A percentile compares a stretch with the other conserved stretches of the same genome.
Conservation (phyloP, 2,113 vertebrate species). For the Channa argus region DNA sequence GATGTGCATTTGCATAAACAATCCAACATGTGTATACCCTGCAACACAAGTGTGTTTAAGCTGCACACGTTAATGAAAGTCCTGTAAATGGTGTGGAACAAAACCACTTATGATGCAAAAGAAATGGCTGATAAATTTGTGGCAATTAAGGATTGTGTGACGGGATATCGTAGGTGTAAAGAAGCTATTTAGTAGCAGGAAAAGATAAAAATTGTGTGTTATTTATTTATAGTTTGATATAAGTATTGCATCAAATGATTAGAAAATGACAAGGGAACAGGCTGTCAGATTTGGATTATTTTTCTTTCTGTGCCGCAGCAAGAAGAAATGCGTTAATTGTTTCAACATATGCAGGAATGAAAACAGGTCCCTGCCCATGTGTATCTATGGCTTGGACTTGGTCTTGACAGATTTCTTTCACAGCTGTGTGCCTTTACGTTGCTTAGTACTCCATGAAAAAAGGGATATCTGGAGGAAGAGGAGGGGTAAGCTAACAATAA, state of each 20-base stretch:
- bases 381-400: slow-evolving; percentile 10
- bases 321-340: not conserved
- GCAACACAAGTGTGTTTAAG: slow-evolving; percentile 44
- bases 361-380: not conserved
- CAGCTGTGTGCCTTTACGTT: slow-evolving; percentile 7
- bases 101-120: slow-evolving; percentile 44
- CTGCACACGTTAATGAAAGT: slow-evolving; percentile 45
- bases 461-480: slow-evolving; percentile 14
- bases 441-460: slow-evolving; percentile 5
- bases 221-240: slow-evolving; percentile 13
- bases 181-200: slow-evolving; percentile 1
- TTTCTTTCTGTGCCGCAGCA: slow-evolving; percentile 1
- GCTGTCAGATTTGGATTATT: slow-evolving; percentile 2
- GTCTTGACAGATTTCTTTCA: slow-evolving; percentile 8
- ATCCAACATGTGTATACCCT: not conserved
- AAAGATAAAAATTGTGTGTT: not conserved
- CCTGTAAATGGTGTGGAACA: slow-evolving; percentile 58
- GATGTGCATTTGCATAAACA: slow-evolving; percentile 23
- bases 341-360: not conserved
- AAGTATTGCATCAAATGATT: slow-evolving; percentile 25
- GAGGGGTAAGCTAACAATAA: not conserved
- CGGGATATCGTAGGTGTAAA: slow-evolving; percentile 16
- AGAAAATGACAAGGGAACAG: not conserved
- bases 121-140: slow-evolving; percentile 39
- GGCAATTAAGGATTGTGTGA: slow-evolving; percentile 39